Conservation (phyloP, 1,140 invertebrate genomes). For the Drosophila bifasciata region DNA sequence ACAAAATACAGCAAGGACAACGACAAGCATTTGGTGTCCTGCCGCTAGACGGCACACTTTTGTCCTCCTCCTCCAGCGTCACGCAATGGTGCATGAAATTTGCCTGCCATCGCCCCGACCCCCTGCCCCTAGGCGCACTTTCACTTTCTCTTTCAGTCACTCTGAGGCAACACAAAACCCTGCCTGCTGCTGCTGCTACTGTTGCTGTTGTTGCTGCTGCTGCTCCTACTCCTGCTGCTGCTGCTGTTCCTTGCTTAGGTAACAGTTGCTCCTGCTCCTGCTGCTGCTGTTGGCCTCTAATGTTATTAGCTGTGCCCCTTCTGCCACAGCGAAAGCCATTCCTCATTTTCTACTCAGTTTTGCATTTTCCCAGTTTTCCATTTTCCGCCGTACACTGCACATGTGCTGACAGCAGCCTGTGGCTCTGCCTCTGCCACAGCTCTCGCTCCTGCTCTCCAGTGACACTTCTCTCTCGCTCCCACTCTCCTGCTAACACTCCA, state of each 20-base stretch:
- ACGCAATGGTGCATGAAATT: conserved; percentile 77
- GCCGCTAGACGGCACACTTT: conserved; percentile 68
- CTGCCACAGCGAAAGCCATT: conserved; percentile 38
- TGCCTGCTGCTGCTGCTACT: conserved; percentile 14
- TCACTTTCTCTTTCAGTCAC: conserved; percentile 60
- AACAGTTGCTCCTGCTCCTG: conserved; percentile 37
- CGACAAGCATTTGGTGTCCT: conserved; percentile 42
- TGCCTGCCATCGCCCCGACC: conserved; percentile 45
- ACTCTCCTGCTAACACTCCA: no score
- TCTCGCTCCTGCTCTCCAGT: not conserved
- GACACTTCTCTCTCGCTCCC: no score
- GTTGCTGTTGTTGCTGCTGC: conserved; percentile 29
- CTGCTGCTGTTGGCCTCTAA: conserved; percentile 54
- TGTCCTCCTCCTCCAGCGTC: conserved; percentile 25
- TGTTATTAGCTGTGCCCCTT: conserved; percentile 68
- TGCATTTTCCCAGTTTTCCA: conserved; percentile 32
- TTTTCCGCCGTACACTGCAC: conserved; percentile 48
- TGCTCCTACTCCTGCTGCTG: conserved; percentile 8
- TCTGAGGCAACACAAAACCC: conserved; percentile 8
- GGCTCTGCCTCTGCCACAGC: conserved; percentile 5
- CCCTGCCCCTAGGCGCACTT: conserved; percentile 67
- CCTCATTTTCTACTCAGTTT: conserved; percentile 62
- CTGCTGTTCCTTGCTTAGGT: conserved; percentile 40
- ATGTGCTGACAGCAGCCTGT: conserved; percentile 69
- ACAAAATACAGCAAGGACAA: conserved; percentile 35